Percentiles rank a stretch among this genome's conserved stretches.
These are phyloP conservation scores for Protophormia terraenovae DNA, from an alignment of 2,888 invertebrate species.

Conservation along the genomic window DNA sequence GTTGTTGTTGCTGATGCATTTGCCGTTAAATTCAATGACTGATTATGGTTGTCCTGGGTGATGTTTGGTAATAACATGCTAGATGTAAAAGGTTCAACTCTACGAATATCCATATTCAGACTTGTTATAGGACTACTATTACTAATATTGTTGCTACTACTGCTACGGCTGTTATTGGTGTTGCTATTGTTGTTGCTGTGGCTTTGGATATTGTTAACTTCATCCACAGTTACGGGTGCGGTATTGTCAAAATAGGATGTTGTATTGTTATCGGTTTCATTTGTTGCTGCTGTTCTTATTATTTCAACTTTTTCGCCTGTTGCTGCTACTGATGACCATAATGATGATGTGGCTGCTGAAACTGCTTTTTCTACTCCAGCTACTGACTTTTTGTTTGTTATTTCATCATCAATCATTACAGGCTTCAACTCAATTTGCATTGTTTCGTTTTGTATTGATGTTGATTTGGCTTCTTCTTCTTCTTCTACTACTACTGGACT, in stretches of 20 bases:
- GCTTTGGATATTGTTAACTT: slow-evolving; percentile 9
- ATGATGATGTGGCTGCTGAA: slow-evolving; percentile 50
- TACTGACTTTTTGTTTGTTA: slow-evolving; percentile 66
- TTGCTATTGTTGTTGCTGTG: background rate
- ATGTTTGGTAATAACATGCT: slow-evolving; percentile 29
- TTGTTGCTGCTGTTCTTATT: background rate
- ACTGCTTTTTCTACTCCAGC: too few relatives aligned
- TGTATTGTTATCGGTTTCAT: background rate
- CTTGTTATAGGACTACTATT: slow-evolving; percentile 40
- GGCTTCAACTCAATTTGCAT: slow-evolving; percentile 46
- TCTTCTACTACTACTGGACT: background rate
- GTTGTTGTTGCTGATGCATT: slow-evolving; percentile 28
- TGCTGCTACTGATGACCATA: background rate
- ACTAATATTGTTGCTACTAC: background rate
- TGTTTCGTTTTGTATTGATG: slow-evolving; percentile 43
- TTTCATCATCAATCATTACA: slow-evolving; percentile 67
- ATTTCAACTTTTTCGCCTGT: background rate
- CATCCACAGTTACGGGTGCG: background rate
- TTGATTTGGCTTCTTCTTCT: slow-evolving; percentile 26
- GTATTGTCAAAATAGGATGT: background rate
- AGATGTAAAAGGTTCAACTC: slow-evolving; percentile 7
- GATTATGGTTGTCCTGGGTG: slow-evolving; percentile 56
- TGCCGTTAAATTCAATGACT: slow-evolving; percentile 44
- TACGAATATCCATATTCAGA: slow-evolving; percentile 34
- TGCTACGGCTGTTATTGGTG: background rate